Base-by-base conservation (phyloP, 23 tunicate species). In the Halocynthia roretzi region DNA sequence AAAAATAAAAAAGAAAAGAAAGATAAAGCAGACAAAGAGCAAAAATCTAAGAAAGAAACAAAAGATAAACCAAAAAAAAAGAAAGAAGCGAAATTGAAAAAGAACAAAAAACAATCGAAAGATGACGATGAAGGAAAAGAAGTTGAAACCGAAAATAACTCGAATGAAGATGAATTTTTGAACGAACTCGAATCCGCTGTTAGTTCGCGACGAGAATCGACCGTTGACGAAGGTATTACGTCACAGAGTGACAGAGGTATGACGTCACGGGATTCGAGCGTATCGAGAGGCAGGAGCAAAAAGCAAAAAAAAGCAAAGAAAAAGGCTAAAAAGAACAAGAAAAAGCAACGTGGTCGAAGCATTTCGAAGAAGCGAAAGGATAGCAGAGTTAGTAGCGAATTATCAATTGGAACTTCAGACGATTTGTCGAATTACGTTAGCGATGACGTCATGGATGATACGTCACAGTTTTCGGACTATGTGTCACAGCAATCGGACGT, bases 241-340 rank as follows among this genome's bases (percentile, higher is more conserved):
- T 18, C 67, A 55, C 50, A 50, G 9, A 65, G 31, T 65, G 70
- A 65, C 70, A 6, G 5, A 65, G 19, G 19, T 65, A 55, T 58
- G 67, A 75, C 80, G 23, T 75, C 80, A 56, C 31, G 72, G 17
- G 70, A 54, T 50, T 76, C 80, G 0, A 50, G 70, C 50, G 20
- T 48, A 5, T 9, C 71, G 9, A 78, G 82, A 52, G 86, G 50
- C 80, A 71, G 7, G 66, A 73, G 74, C 22, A 65, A 31, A 61
- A 60, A 72, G 68, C 69, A 53, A 67, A 74, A 54, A 68, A 77
- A 53, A 71, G 8, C 76, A 11, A 18, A 71, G 58, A 22, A 50
- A 1, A 10, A 11, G 76, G 48, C 5, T 20, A 65, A 31, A 31
- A 31, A 31, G 44, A 65, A 65, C 22, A 65, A 11, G 17, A 65